Evolutionary conservation across 2,888 invertebrate genomes (phyloP).

Genomic region (Apamea epomidion): DNA sequence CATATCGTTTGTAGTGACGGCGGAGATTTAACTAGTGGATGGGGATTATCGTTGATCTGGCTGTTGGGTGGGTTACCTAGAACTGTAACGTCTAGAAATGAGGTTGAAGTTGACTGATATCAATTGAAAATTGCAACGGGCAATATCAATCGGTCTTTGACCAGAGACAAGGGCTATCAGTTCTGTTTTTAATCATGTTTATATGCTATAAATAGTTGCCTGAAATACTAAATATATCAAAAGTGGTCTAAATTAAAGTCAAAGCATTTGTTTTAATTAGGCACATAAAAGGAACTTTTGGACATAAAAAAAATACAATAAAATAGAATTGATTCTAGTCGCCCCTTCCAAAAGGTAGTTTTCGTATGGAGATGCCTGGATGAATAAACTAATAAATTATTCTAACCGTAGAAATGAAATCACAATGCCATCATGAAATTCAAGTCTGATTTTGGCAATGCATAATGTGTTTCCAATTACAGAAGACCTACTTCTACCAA

Average conservation of each 20-base stretch:
- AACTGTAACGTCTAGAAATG: conserved; percentile 6
- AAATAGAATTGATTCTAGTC: too few relatives aligned
- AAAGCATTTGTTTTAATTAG: too few relatives aligned
- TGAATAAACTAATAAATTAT: conserved; percentile 5
- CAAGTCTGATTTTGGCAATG: not conserved
- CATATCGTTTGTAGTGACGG: conserved; percentile 43
- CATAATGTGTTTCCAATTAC: not conserved
- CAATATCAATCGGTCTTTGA: too few relatives aligned
- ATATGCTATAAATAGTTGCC: not conserved
- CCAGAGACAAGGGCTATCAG: not conserved
- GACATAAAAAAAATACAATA: too few relatives aligned
- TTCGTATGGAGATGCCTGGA: too few relatives aligned
- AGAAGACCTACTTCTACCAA: not conserved
- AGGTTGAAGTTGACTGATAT: conserved; percentile 13
- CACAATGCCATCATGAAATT: not conserved
- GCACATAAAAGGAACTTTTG: too few relatives aligned
- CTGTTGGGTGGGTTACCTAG: conserved; percentile 28
- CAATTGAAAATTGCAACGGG: conserved; percentile 23
- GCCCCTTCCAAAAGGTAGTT: too few relatives aligned
- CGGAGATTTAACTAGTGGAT: conserved; percentile 14
- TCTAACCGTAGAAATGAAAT: not conserved
- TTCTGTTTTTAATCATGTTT: not conserved
- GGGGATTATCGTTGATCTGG: conserved; percentile 35
- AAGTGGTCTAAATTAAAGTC: too few relatives aligned
- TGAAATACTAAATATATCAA: not conserved